Percentiles rank a stretch among this genome's conserved stretches.
phyloP scores from a whole-genome alignment of 2,797 vertebrate species.

The Kryptolebias ocellatus region DNA sequence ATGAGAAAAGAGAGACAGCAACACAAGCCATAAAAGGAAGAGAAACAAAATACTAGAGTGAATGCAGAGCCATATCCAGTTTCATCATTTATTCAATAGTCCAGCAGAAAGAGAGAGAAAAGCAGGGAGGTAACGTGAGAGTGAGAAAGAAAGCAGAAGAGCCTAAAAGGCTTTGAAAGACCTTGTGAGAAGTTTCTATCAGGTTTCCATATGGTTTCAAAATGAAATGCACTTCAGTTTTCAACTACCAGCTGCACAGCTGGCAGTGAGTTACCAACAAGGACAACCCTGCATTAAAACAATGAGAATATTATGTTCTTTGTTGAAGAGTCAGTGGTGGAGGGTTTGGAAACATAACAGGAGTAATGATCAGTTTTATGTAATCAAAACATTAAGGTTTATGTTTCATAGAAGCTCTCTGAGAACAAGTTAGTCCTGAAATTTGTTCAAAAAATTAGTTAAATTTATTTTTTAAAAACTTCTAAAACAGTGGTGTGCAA shows the following conservation, averaged over 20 bases:
- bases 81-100: constrained; percentile 75
- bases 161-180: constrained; percentile 60
- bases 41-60: constrained; percentile 56
- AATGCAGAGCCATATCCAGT: constrained; percentile 56
- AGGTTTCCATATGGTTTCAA: constrained; percentile 56
- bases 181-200: constrained; percentile 60
- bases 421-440: neutral
- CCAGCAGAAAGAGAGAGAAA: constrained; percentile 41
- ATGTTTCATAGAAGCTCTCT: neutral
- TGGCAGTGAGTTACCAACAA: constrained; percentile 29
- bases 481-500: no score
- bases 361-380: no score
- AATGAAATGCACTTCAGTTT: constrained; percentile 42
- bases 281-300: constrained; percentile 5
- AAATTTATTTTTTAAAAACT: no score
- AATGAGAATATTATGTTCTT: constrained; percentile 30
- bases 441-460: no score
- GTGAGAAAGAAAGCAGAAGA: constrained; percentile 19
- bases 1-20: constrained; percentile 34
- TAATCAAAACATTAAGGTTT: no score
- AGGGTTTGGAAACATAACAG: neutral
- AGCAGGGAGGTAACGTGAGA: constrained; percentile 34
- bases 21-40: constrained; percentile 19
- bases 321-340: constrained; percentile 1
- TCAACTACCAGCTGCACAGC: constrained; percentile 47